Conservation (phyloP, 2,113 vertebrate species). For the Panthera tigris region DNA sequence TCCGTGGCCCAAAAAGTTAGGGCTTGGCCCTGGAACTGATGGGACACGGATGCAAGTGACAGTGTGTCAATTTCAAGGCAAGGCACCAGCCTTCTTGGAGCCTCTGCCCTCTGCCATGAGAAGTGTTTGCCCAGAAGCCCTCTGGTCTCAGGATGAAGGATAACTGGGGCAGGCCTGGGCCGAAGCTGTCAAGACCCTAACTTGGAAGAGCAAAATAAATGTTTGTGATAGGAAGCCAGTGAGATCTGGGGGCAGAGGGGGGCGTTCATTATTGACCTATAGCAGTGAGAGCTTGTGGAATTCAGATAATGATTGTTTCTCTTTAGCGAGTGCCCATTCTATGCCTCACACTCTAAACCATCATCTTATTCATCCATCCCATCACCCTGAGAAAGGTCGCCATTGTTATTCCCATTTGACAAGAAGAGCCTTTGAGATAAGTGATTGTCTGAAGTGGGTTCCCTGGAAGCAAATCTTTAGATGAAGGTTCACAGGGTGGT, state of each 20-base stretch:
- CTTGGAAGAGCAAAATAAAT: neutral
- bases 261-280: neutral
- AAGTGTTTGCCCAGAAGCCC: neutral
- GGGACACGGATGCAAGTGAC: neutral
- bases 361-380: neutral
- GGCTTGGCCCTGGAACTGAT: neutral
- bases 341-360: neutral
- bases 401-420: neutral
- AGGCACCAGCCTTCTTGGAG: neutral
- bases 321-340: neutral
- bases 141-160: neutral
- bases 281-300: neutral
- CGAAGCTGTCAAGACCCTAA: neutral
- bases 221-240: neutral
- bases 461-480: neutral
- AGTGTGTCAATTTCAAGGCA: neutral
- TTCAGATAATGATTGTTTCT: neutral
- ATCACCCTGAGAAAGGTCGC: neutral
- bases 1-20: neutral
- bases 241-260: neutral
- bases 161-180: neutral
- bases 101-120: neutral
- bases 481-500: neutral
- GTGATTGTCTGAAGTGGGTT: neutral
- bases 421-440: neutral